Base-by-base conservation (phyloP, 2,888 invertebrate genomes). In the Cepaea hortensis region DNA sequence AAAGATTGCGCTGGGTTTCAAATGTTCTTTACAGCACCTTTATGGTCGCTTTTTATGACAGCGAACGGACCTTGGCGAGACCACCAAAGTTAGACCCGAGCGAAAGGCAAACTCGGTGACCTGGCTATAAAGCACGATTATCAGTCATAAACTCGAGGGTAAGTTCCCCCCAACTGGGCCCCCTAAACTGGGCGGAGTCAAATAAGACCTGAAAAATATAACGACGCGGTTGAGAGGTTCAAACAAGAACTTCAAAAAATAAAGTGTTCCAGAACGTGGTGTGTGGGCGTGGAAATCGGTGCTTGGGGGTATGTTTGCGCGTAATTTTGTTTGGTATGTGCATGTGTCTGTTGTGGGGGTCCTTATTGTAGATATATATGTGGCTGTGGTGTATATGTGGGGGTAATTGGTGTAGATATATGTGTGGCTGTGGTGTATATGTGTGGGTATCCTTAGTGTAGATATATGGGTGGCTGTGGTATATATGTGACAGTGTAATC, bases 11-110 rank as follows among this genome's bases (percentile, higher is more conserved):
- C 20, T 76, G 6, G 20, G 50, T 50, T 76, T 77, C n/a, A 13
- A 55, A 20, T 55, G n/a, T n/a, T 55, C 77, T 77, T 77, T 20
- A 55, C 77, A 77, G 55, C 50, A 55, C 77, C 55, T 77, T 77
- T 77, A 50, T 77, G 77, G 55, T n/a, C 55, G n/a, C 50, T 6
- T 4, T 50, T 76, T 76, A 50, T 5, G 76, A 76, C 50, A 20
- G 50, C 9, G 13, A 55, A 55, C 77, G 77, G 23, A 18, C 77
- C 77, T 20, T 55, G 3, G 77, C 55, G 11, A 55, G 77, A 77
- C 77, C 77, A 55, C 77, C 77, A 77, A 77, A 77, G 55, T 55
- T 77, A 77, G n/a, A 77, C 77, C 11, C 18, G n/a, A 46, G 20
- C n/a, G 55, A 77, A 77, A n/a, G 23, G n/a, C n/a, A 55, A 20